Base-by-base conservation (phyloP, 2,113 vertebrate species). In the Odocoileus virginianus region DNA sequence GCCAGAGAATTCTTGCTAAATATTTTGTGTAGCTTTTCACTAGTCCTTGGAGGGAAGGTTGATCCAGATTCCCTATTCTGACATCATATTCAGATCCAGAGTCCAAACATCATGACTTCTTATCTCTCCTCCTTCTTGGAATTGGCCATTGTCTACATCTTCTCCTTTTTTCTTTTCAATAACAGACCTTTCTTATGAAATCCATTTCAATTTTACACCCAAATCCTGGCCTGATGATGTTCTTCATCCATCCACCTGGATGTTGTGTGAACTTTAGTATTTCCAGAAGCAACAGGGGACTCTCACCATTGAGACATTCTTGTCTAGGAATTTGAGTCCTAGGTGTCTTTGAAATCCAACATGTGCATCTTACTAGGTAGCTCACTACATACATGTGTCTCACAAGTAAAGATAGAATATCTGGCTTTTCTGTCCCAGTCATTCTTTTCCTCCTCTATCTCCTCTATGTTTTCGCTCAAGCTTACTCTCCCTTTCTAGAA, bases 331-430 rank as follows among this genome's bases (percentile, higher is more conserved):
- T 74, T 30, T 27, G 23, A 52, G 25, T 50, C 74, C 40, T 13
- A 10, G 58, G 25, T 43, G 9, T 17, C 84, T 36, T 57, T n/a
- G 47, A 67, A 86, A 43, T 40, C 33, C 67, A 74, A 57, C 17
- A 45, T 3, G 0, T 54, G 64, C 3, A 36, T 30, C n/a, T 43
- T 17, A n/a, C 6, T 50, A 40, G 16, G 30, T 14, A 30, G 21
- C 60, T 89, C 40, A 30, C n/a, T 25, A 54, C 0, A 1, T 36
- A 36, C 11, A n/a, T 2, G 4, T 9, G 6, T 58, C 47, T 79
- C 36, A 3, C 10, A 64, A 81, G 12, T 50, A 57, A 82, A 71
- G 13, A 21, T 0, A 23, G 36, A 43, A 47, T 57, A 79, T 13
- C 21, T 27, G 9, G 60, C 5, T 60, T 58, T 87, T 52, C 15